phyloP scores from a whole-genome alignment of 2,888 invertebrate genomes.

The Dione vanillae region DNA sequence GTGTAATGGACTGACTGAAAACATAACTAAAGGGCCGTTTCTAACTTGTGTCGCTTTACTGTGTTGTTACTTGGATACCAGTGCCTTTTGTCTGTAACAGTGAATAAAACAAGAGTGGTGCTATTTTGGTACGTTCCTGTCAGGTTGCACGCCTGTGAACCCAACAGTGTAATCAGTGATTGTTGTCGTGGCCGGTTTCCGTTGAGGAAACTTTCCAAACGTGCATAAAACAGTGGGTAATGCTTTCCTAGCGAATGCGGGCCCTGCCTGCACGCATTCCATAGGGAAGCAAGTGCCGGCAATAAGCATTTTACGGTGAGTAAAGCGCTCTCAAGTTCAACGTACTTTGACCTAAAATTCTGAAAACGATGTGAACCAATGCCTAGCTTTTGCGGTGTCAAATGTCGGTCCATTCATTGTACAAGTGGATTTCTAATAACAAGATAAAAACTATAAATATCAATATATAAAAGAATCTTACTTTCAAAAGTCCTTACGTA shows the following conservation, averaged over 20 bases:
- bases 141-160: constrained; percentile 67
- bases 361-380: constrained; percentile 45
- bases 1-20: constrained; percentile 53
- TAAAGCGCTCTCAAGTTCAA: constrained; percentile 80
- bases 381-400: constrained; percentile 57
- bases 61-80: constrained; percentile 73
- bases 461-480: not conserved
- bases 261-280: constrained; percentile 81
- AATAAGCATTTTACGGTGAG: constrained; percentile 83
- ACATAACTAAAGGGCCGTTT: constrained; percentile 57
- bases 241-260: constrained; percentile 81
- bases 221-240: constrained; percentile 82
- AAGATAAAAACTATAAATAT: not conserved
- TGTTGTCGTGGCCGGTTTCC: constrained; percentile 83
- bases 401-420: constrained; percentile 55
- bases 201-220: constrained; percentile 82
- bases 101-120: constrained; percentile 76
- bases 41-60: constrained; percentile 60
- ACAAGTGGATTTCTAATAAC: not conserved
- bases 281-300: constrained; percentile 81
- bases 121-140: constrained; percentile 72
- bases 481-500: not conserved
- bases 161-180: constrained; percentile 80
- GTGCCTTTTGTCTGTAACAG: constrained; percentile 80
- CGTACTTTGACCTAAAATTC: constrained; percentile 81